A percentile compares a stretch with the other conserved stretches of the same genome.
phyloP scores from a whole-genome alignment of 2,113 vertebrate species.

The Caretta caretta region DNA sequence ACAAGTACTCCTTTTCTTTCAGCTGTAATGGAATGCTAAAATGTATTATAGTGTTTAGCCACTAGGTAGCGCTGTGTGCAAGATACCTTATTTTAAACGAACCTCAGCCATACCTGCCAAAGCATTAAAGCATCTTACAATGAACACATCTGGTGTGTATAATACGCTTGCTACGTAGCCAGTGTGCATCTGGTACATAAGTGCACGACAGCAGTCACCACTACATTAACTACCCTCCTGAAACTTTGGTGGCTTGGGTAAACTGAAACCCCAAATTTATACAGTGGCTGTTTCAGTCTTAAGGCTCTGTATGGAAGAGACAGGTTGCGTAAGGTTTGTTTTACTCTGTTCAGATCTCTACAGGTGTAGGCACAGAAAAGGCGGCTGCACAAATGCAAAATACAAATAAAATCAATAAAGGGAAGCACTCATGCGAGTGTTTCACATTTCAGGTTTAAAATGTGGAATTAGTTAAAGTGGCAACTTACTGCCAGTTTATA shows the following conservation, averaged over 20 bases:
- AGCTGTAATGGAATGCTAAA: not conserved
- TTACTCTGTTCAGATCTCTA: not conserved
- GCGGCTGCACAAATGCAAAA: not conserved
- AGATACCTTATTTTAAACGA: not conserved
- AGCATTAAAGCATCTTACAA: not conserved
- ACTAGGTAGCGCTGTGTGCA: not conserved
- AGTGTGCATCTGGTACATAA: not conserved
- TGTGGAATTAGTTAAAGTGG: rapidly evolving
- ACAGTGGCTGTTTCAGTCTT: not conserved
- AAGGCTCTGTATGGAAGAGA: not conserved
- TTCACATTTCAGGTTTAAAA: rapidly evolving
- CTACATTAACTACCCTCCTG: not conserved
- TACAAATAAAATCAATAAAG: rapidly evolving
- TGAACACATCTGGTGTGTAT: not conserved
- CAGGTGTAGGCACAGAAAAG: rapidly evolving
- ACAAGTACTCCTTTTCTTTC: no score
- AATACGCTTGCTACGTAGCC: not conserved
- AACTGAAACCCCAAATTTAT: not conserved
- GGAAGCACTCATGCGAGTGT: not conserved
- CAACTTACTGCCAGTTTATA: not conserved
- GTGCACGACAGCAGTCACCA: not conserved
- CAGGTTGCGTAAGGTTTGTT: not conserved
- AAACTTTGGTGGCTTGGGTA: not conserved
- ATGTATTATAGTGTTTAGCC: not conserved
- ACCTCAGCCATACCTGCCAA: not conserved